These are phyloP conservation scores for Henricia sp. DNA, from an alignment of 53 echinoderm and acorn worm species.

Conservation along the genomic window DNA sequence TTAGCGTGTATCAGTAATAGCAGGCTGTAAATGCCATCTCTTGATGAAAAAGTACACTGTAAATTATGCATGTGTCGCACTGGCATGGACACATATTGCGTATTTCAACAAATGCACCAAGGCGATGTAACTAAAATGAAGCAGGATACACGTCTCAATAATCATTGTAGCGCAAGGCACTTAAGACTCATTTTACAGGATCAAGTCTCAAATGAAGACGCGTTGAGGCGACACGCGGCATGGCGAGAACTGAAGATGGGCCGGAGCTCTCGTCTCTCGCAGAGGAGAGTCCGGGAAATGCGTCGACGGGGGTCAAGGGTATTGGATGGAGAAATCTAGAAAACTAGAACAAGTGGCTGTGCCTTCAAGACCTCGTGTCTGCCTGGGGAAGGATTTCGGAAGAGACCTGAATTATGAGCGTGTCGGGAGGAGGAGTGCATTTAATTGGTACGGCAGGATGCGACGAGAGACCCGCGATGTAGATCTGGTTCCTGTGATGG, in stretches of 20 bases:
- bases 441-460: slow-evolving; percentile 21
- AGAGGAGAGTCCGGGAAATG: slow-evolving; percentile 26
- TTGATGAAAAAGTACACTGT: neutral
- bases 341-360: slow-evolving; percentile 44
- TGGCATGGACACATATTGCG: neutral
- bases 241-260: neutral
- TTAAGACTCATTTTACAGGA: neutral
- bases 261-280: slow-evolving; percentile 7
- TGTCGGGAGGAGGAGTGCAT: too few species aligned
- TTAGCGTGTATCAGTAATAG: neutral
- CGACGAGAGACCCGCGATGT: neutral
- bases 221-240: slow-evolving; percentile 6
- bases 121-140: neutral
- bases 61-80: neutral
- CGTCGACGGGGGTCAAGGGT: slow-evolving; percentile 53
- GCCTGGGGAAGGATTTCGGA: neutral
- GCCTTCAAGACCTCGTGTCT: neutral
- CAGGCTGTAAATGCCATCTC: neutral
- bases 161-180: neutral
- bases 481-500: slow-evolving; percentile 29
- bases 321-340: neutral
- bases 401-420: neutral
- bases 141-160: neutral
- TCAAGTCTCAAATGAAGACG: slow-evolving; percentile 3
- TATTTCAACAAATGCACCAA: neutral